These are phyloP conservation scores for Coelinius sp. DNA, from an alignment of 2,888 invertebrate genomes.

Conservation along the genomic window DNA sequence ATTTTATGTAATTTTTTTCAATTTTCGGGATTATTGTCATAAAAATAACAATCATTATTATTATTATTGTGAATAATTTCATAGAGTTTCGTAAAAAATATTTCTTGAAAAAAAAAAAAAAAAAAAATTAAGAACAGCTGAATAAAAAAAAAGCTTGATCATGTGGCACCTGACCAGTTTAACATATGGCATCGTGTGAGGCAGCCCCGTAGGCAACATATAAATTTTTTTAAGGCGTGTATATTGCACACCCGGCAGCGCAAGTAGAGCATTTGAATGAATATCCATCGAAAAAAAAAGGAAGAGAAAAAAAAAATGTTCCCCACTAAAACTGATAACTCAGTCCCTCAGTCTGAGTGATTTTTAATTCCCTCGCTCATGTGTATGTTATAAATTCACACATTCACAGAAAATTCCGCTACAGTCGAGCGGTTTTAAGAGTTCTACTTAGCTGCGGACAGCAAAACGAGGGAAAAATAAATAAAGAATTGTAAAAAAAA, in stretches of 20 bases:
- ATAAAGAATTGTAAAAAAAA: not conserved
- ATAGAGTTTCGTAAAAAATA: too few species aligned
- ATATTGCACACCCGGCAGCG: constrained; percentile 15
- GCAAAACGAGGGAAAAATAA: not conserved
- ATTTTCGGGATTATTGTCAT: too few species aligned
- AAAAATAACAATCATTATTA: too few species aligned
- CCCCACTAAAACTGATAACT: constrained; percentile 3
- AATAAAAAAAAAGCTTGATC: constrained; percentile 15
- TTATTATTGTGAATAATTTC: too few species aligned
- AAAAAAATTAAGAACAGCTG: not conserved
- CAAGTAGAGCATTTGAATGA: constrained; percentile 22
- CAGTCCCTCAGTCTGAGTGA: not conserved
- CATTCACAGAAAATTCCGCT: not conserved
- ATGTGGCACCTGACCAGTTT: constrained; percentile 22
- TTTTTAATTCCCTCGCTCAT: not conserved
- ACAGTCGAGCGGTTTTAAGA: constrained; percentile 2
- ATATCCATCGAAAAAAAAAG: not conserved
- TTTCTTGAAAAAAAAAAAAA: not conserved
- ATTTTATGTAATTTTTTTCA: too few species aligned
- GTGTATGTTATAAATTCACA: not conserved
- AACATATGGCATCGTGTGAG: constrained; percentile 19
- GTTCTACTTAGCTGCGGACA: not conserved
- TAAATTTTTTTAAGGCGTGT: constrained; percentile 19
- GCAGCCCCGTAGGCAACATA: constrained; percentile 26
- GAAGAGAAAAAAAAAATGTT: not conserved